Base-by-base conservation (phyloP, 2,888 invertebrate species). In the Caenorhabditis japonica region DNA sequence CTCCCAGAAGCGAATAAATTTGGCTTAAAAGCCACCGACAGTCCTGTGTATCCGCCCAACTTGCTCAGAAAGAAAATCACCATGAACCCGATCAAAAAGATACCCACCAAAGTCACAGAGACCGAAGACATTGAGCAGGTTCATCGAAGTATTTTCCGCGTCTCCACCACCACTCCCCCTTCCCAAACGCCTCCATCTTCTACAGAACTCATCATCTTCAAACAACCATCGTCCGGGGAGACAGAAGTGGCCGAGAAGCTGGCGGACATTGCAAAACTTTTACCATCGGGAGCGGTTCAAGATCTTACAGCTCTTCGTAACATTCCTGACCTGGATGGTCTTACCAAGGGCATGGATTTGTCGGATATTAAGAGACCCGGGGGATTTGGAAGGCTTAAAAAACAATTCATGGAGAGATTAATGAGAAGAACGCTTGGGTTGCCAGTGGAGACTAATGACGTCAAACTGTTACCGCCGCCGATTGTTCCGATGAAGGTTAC, bases 271-370 rank as follows among this genome's bases (percentile, higher is more conserved):
- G 75, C 79, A 8, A 71, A 74, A n/a, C 27, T 73, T 8, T 60
- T 84, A 5, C 81, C 84, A 13, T 71, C 79, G 2, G 81, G 81
- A 19, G 84, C 81, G n/a, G 60, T 85, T 21, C 72, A 78, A 23
- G 85, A 85, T 38, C 51, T 85, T n/a, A 55, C 72, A 12, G 75
- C 80, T 38, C 72, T 85, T 13, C 60, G 75, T n/a, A 79, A 83
- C 41, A 80, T 85, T 27, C 85, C 85, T 0, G 80, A 85, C 46
- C 46, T 85, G 43, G 84, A 85, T 17, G 84, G 82, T 15, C 56
- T 85, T 21, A 81, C 81, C 2, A 69, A 81, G 52, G 85, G 85
- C 39, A 79, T 85, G 81, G 85, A 85, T 59, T 44, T 85, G 44
- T 71, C 76, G 8, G 76, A 83, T 30, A 79, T 85, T 47, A 79